Base-by-base conservation (phyloP, 1,140 invertebrate species). In the Solenopsis invicta region DNA sequence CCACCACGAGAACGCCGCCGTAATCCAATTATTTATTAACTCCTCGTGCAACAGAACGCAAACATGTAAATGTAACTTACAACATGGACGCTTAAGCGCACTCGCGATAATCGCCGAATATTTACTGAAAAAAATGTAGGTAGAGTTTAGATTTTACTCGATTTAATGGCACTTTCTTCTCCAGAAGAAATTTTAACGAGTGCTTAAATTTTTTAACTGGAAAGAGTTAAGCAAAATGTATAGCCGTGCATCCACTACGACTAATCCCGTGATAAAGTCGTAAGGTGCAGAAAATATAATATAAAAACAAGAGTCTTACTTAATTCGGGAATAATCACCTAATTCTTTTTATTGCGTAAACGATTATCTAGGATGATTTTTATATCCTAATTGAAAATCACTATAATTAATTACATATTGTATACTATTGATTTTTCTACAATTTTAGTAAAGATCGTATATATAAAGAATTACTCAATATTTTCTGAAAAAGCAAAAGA, bases 1-100 rank as follows among this genome's bases (percentile, higher is more conserved):
- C 80, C 67, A 13, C 64, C 62, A 48, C 34, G 87, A 29, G 29
- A 59, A 69, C 34, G 16, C 48, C 52, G 45, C 50, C 50, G 45
- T 54, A 76, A 84, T 48, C 13, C 45, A 77, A 84, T 89, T 89
- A 88, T 88, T 88, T 89, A 89, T 88, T 88, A 88, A 88, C 81
- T 85, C 54, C 21, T 34, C 18, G 56, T 45, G 24, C 52, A 71
- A 61, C 24, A 41, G 18, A 82, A 82, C 62, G 13, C 48, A 37
- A 52, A 69, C 48, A 61, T 61, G 54, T 74, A 84, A 75, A 45
- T 52, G 61, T 10, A 34, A 21, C 72, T 62, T 34, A 45, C 29
- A 82, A 82, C 67, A 24, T 37, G 41, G 24, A 81, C 5, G 34
- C 37, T 74, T 74, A n/a, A 54, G 12, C 48, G 34, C 29, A 45